Percentiles rank a stretch among this genome's conserved stretches.
Conservation (phyloP, 2,888 invertebrate genomes). For the Leptinotarsa haldemani region DNA sequence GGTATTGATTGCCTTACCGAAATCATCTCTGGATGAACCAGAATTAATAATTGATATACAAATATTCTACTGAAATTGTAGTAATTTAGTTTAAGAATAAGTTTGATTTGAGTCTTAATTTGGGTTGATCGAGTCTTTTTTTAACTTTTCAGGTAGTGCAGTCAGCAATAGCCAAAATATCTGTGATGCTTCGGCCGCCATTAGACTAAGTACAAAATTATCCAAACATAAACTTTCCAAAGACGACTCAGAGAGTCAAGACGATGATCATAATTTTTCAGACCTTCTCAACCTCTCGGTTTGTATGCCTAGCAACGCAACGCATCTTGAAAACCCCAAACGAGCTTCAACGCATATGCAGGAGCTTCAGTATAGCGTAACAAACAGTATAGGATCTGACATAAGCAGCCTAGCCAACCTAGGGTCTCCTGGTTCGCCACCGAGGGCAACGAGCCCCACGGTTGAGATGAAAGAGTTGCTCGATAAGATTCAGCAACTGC, state of each 20-base stretch:
- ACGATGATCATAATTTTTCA: constrained; percentile 62
- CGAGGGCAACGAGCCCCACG: constrained; percentile 85
- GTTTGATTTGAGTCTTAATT: no score
- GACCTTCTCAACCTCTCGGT: constrained; percentile 63
- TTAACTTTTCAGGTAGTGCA: constrained; percentile 42
- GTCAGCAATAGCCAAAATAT: constrained; percentile 52
- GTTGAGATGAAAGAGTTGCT: constrained; percentile 79
- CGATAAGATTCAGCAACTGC: constrained; percentile 78
- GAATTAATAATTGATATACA: no score
- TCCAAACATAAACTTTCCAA: constrained; percentile 43
- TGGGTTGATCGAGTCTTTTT: not conserved
- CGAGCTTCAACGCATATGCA: constrained; percentile 50
- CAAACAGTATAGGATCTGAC: constrained; percentile 68
- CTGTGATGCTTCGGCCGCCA: constrained; percentile 54
- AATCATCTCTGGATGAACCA: no score
- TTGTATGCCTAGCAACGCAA: constrained; percentile 58
- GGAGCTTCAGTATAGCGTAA: constrained; percentile 60
- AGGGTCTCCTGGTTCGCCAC: constrained; percentile 80
- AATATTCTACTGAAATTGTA: no score
- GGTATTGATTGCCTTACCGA: no score
- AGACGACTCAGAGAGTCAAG: constrained; percentile 51
- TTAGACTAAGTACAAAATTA: constrained; percentile 45
- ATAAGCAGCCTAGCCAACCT: constrained; percentile 77
- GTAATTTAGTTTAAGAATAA: no score
- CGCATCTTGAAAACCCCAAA: constrained; percentile 54